Evolutionary conservation across 2,113 vertebrate genomes (phyloP).

Genomic region (Hiodon tergisus): DNA sequence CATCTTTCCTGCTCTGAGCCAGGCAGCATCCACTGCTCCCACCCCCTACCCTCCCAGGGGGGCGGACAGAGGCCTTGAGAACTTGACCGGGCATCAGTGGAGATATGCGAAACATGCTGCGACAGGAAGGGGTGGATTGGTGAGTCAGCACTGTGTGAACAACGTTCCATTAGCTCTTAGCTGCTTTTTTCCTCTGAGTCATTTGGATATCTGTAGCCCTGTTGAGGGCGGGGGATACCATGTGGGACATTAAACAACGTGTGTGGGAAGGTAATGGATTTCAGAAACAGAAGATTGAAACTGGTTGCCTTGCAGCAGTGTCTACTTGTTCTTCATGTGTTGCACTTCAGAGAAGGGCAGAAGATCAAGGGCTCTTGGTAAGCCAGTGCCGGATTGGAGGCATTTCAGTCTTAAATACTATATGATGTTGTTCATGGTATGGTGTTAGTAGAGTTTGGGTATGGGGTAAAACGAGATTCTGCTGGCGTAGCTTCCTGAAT

Average conservation of each 20-base stretch:
- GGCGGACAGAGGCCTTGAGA: conserved; percentile 59
- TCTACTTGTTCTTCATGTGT: background rate
- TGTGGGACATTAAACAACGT: conserved; percentile 36
- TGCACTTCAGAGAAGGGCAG: background rate
- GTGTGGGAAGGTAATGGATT: conserved; percentile 32
- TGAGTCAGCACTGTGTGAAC: conserved; percentile 63
- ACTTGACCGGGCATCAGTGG: conserved; percentile 60
- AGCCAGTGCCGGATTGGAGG: background rate
- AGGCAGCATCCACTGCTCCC: conserved; percentile 45
- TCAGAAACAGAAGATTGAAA: conserved; percentile 25
- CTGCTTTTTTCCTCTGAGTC: conserved; percentile 43
- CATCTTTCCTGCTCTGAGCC: background rate
- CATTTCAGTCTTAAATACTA: background rate
- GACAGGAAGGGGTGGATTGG: conserved; percentile 61
- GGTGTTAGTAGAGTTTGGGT: background rate
- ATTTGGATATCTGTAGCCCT: conserved; percentile 45
- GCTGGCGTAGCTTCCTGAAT: no score
- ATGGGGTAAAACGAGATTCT: no score
- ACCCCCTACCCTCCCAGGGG: conserved; percentile 29
- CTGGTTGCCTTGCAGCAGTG: conserved; percentile 14
- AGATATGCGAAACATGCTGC: conserved; percentile 64
- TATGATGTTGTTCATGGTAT: background rate
- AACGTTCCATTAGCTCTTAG: conserved; percentile 49
- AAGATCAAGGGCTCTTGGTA: conserved; percentile 12
- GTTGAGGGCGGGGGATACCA: conserved; percentile 25